phyloP scores from a whole-genome alignment of 2,113 vertebrate species.

The Labeo rohita region DNA sequence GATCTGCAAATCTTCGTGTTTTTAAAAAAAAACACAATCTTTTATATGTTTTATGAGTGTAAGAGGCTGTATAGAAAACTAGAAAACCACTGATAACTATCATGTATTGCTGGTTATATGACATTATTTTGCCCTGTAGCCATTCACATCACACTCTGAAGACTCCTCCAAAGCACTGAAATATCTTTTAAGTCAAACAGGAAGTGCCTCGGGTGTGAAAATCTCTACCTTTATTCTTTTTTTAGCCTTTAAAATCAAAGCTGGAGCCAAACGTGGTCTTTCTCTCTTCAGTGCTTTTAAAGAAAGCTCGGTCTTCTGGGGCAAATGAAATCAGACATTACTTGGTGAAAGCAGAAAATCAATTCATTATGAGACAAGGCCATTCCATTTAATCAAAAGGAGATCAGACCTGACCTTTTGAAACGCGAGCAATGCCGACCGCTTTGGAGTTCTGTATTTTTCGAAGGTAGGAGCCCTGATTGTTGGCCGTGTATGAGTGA shows the following conservation, averaged over 20 bases:
- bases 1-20: neutral
- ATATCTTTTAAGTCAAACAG: neutral
- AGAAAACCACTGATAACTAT: neutral
- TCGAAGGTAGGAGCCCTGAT: neutral
- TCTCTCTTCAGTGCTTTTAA: neutral
- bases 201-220: neutral
- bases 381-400: constrained; percentile 40
- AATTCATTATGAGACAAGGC: constrained; percentile 11
- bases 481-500: neutral
- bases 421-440: neutral
- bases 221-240: neutral
- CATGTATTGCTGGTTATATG: neutral
- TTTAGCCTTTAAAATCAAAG: constrained; percentile 20
- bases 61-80: neutral
- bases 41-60: neutral
- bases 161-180: neutral
- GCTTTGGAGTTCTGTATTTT: neutral
- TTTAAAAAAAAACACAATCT: neutral
- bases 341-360: constrained; percentile 7
- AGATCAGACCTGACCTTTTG: constrained; percentile 44
- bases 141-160: neutral
- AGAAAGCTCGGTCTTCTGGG: neutral
- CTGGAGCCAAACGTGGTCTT: neutral
- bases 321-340: constrained; percentile 29
- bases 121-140: neutral